Evolutionary conservation across 2,113 vertebrate genomes (phyloP).

Genomic region (Semicossyphus pulcher): DNA sequence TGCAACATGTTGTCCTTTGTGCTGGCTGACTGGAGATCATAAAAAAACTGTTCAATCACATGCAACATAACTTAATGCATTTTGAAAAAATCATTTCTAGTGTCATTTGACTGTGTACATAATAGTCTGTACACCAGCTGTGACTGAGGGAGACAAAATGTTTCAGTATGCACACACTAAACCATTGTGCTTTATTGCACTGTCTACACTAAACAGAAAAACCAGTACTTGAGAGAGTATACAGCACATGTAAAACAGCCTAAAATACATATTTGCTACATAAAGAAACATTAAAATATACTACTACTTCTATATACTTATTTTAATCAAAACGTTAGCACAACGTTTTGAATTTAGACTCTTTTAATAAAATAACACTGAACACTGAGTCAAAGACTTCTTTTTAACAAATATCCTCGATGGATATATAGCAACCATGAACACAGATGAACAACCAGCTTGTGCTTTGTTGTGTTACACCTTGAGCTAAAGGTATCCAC

Average conservation of each 20-base stretch:
- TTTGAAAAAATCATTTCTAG: too few relatives aligned
- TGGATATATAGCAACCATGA: neutral
- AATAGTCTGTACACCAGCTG: neutral
- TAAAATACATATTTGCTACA: neutral
- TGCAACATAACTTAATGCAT: neutral
- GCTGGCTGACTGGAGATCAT: too few relatives aligned
- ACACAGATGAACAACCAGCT: neutral
- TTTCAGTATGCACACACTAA: neutral
- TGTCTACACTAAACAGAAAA: neutral
- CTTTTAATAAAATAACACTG: slow-evolving; percentile 31
- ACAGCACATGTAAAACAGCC: neutral
- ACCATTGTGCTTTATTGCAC: neutral
- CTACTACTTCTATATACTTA: neutral
- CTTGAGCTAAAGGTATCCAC: slow-evolving; percentile 10
- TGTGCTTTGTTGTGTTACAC: neutral
- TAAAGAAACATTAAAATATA: neutral
- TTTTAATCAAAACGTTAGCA: neutral
- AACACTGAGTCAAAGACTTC: neutral
- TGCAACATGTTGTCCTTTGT: neutral
- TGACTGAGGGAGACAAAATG: neutral
- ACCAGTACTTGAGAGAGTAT: too few relatives aligned
- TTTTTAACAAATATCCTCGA: neutral
- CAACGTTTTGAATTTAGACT: neutral
- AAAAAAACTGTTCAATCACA: neutral
- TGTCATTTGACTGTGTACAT: too few relatives aligned